These are phyloP conservation scores for Chelonoidis abingdonii DNA, from an alignment of 2,113 vertebrate genomes.

Conservation along the genomic window DNA sequence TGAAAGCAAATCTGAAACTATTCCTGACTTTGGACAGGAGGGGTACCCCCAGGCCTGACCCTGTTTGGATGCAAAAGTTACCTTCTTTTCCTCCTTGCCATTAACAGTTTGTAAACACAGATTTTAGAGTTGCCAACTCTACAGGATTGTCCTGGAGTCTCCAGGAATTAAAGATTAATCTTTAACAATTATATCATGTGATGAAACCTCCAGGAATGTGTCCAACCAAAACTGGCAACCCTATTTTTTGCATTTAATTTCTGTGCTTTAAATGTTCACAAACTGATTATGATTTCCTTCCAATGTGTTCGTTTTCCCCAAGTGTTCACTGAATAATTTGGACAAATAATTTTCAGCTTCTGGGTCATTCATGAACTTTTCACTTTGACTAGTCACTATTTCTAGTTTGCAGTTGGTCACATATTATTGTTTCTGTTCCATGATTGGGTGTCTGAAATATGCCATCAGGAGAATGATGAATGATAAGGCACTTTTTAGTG, in stretches of 20 bases:
- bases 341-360: background rate
- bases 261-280: background rate
- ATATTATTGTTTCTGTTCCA: background rate
- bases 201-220: too few species aligned
- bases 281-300: background rate
- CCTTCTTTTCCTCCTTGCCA: background rate
- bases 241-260: background rate
- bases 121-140: background rate
- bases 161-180: too few species aligned
- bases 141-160: too few species aligned
- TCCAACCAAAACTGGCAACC: too few species aligned
- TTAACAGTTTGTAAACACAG: background rate
- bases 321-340: background rate
- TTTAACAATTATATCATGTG: too few species aligned
- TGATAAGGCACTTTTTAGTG: background rate
- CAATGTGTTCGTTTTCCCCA: background rate
- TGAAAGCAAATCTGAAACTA: background rate
- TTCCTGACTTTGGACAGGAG: background rate
- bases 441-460: background rate
- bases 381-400: background rate
- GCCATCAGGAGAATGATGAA: background rate
- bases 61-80: background rate
- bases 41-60: background rate
- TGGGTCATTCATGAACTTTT: background rate
- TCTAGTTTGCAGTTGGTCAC: background rate